Base-by-base conservation (phyloP, 2,888 invertebrate genomes). In the Metalampra italica region DNA sequence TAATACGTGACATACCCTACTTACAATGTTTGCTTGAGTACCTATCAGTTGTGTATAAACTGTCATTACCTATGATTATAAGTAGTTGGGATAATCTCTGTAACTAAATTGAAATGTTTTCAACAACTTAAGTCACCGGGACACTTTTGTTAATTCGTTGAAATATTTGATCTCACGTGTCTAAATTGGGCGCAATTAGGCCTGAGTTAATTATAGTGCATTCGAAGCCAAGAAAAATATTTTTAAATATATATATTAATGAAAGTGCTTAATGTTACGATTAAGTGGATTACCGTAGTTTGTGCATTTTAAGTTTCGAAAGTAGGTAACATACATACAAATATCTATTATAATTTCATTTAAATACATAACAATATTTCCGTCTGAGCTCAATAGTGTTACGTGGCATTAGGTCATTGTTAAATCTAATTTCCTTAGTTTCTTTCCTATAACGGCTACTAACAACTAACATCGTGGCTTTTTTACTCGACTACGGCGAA, bases 141-240 rank as follows among this genome's bases (percentile, higher is more conserved):
- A 61, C 73, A 56, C 61, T 70, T 73, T 70, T 46, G 65, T 73
- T 73, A 68, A 75, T 72, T 68, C 68, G 69, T 68, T 71, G 56
- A 66, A 69, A 68, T 60, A 59, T 65, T 60, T 53, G 54, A 66
- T 63, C 52, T 55, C 51, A 37, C 54, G 53, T 54, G 51, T 62
- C 67, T 70, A 73, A 71, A 72, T 66, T 66, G 61, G 63, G 69
- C 69, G 68, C 74, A 76, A 77, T 78, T 78, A 75, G 66, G 46
- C 50, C 12, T 45, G 55, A 61, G 63, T 63, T 77, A 73, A 73
- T 71, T 71, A 66, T 75, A 75, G 70, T 64, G 59, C 56, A 52
- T 61, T 55, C 62, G 51, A 69, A 69, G 11, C 56, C 57, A 9
- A 15, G 59, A 64, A 52, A 57, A 59, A 56, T 61, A 62, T 59